Evolutionary conservation across 2,113 vertebrate species (phyloP).

Genomic region (Coryphaenoides rupestris): DNA sequence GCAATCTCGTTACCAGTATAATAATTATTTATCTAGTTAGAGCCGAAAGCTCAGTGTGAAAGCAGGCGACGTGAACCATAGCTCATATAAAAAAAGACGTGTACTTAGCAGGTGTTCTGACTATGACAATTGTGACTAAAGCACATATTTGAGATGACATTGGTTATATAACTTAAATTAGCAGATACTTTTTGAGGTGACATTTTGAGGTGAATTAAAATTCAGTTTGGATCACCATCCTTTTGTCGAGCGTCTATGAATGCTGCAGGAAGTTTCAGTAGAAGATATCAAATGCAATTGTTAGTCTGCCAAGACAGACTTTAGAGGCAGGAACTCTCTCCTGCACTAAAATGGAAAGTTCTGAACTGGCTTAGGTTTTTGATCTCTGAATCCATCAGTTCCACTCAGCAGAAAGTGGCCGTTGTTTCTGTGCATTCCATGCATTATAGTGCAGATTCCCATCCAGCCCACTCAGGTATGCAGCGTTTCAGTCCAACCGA

Average conservation of each 20-base stretch:
- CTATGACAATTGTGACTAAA: conserved; percentile 49
- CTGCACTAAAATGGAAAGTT: conserved; percentile 56
- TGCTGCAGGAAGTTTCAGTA: conserved; percentile 36
- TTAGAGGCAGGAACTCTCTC: conserved; percentile 51
- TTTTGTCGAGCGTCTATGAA: conserved; percentile 29
- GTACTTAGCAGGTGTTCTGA: conserved; percentile 51
- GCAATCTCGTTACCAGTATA: conserved; percentile 43
- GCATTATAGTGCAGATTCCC: conserved; percentile 55
- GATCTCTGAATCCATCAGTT: conserved; percentile 63
- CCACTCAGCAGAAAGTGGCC: conserved; percentile 46
- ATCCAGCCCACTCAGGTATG: conserved; percentile 51
- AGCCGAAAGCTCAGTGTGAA: conserved; percentile 21
- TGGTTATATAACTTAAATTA: conserved; percentile 66
- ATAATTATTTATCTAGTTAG: conserved; percentile 47
- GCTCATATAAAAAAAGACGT: conserved; percentile 53
- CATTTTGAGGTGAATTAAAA: conserved; percentile 65
- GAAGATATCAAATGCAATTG: conserved; percentile 46
- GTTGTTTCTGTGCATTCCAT: conserved; percentile 48
- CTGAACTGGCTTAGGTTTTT: conserved; percentile 61
- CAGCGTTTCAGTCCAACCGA: conserved; percentile 45
- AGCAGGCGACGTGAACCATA: conserved; percentile 11
- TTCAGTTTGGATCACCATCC: conserved; percentile 51
- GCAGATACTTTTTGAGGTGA: conserved; percentile 64
- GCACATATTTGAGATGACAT: conserved; percentile 53
- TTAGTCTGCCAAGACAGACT: conserved; percentile 45